Evolutionary conservation across 1,140 invertebrate genomes (phyloP), one percentile per base, ranked within the genome.

Genomic region (Helicoverpa armigera): DNA sequence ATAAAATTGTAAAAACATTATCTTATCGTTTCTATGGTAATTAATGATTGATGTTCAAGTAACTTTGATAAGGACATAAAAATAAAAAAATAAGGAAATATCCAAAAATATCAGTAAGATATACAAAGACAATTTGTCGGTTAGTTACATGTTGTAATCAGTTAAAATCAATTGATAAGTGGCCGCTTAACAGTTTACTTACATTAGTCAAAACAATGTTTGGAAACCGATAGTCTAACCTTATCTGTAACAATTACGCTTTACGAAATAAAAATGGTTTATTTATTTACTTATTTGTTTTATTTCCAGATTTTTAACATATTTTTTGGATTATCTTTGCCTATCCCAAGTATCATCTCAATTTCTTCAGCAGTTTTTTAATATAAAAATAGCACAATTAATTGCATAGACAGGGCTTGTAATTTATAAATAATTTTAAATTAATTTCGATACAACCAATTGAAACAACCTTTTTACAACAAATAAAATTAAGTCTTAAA

Each of bases 231-330:
- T 31, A 35, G 14, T 3, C 11, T 70, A 16, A 23, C 11, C 11
- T 53, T 23, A 51, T 13, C 43, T 70, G 18, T 70, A 29, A 53
- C 18, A 50, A 23, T 23, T 1, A 70, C 43, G 50, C 48, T 53
- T 54, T 13, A 12, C 12, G 16, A 18, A 50, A 70, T 53, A 53
- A 50, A 70, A 70, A 70, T 54, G 48, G 48, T 70, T 70, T 70
- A 70, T 70, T 70, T 70, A 70, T 70, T 70, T 70, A 70, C 50
- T 53, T 63, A 23, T 63, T 29, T 35, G 23, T 63, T 63, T 63
- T 35, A 63, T 63, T 63, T 61, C 16, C 16, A 58, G 1, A 16
- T 0, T 56, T 16, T 0, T 11, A 56, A 18, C 0, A n/a, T 54
- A 54, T 5, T n/a, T n/a, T 14, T n/a, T 0, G 4, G n/a, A n/a